A percentile compares a stretch with the other conserved stretches of the same genome.
Conservation (phyloP, 2,888 invertebrate species). For the Cataglyphis livida region DNA sequence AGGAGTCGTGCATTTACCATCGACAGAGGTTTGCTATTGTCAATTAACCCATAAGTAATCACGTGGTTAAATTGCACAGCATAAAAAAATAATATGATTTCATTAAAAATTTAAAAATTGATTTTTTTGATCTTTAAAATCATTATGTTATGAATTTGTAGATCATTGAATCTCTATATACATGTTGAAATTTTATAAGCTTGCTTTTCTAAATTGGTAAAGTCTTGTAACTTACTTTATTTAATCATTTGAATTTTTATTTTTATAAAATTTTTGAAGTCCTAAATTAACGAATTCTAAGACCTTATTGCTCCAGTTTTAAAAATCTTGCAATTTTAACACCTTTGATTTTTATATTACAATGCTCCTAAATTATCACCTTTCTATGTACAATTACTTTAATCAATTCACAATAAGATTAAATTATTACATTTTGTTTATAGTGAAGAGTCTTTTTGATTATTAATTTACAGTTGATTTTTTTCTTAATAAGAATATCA, state of each 20-base stretch:
- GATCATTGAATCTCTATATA: conserved; percentile 3
- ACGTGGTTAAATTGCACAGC: neutral
- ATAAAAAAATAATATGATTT: neutral
- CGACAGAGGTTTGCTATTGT: conserved; percentile 86
- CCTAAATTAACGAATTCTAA: no score
- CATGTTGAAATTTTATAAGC: neutral
- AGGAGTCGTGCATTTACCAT: conserved; percentile 88
- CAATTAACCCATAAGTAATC: conserved; percentile 36
- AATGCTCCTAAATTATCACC: no score
- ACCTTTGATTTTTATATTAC: no score
- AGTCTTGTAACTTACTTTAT: neutral
- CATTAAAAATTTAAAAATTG: neutral
- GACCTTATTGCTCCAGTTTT: no score
- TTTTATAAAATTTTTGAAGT: neutral
- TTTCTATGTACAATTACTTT: neutral
- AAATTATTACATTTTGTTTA: neutral
- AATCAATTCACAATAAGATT: neutral
- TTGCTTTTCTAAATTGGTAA: neutral
- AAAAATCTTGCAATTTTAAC: no score
- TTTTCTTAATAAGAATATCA: neutral
- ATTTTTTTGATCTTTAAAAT: conserved; percentile 1
- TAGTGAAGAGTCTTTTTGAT: neutral
- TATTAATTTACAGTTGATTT: neutral
- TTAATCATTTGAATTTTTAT: neutral
- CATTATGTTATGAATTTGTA: neutral